Percentiles rank a stretch among this genome's conserved stretches.
Evolutionary conservation across 2,113 vertebrate genomes (phyloP).

Genomic region (Amphiprion percula): DNA sequence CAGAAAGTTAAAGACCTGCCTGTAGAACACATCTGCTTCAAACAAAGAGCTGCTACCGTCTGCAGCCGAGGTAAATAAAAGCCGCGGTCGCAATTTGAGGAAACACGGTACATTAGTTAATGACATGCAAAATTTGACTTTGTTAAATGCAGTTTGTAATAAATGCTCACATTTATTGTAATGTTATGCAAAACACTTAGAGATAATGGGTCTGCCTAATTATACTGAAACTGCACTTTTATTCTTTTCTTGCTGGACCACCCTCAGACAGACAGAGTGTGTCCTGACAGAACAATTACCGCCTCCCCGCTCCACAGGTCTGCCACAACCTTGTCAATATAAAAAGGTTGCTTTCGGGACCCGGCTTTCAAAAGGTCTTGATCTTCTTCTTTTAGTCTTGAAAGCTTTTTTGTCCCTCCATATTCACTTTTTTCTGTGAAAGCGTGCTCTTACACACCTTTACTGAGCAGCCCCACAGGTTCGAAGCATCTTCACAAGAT

Average conservation of each 20-base stretch:
- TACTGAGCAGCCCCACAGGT: not conserved
- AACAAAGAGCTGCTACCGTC: no score
- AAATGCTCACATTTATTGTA: not conserved
- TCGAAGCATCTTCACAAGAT: slow-evolving; percentile 17
- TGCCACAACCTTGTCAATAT: not conserved
- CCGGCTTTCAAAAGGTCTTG: not conserved
- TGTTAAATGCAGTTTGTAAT: not conserved
- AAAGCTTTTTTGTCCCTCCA: not conserved
- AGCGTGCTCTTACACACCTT: slow-evolving; percentile 18
- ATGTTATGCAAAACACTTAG: not conserved
- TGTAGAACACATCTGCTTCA: no score
- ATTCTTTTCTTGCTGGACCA: not conserved
- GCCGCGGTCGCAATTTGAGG: no score
- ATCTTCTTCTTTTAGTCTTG: not conserved
- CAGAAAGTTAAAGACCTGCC: no score
- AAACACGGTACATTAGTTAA: not conserved
- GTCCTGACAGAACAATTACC: not conserved
- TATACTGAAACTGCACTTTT: not conserved
- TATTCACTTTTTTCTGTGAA: not conserved
- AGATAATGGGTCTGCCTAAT: not conserved
- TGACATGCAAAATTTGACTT: not conserved
- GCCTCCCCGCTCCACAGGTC: not conserved
- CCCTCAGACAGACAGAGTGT: not conserved
- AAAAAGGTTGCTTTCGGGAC: not conserved
- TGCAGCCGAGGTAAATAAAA: no score